Base-by-base conservation (phyloP, 2,797 vertebrate species). In the Epinephelus awoara region DNA sequence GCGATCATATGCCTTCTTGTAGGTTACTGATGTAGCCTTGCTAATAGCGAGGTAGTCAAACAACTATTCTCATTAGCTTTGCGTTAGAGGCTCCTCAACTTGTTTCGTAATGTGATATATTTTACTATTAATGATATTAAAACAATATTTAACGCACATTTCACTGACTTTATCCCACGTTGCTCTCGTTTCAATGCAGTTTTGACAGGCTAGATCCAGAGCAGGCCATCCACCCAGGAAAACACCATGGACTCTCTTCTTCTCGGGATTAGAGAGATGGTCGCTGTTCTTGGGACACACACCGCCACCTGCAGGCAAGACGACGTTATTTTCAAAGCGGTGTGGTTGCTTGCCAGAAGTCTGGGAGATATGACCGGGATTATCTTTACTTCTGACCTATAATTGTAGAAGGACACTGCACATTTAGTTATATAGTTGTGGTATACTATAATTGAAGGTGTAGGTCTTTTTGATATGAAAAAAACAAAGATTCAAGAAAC, bases 221-320 rank as follows among this genome's bases (percentile, higher is more conserved):
- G 64, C 46, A 92, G 93, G 91, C 92, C 92, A 72, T 86, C 88
- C 88, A 87, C 75, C 79, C 76, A 86, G 85, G 79, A 88, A 91
- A 90, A 91, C 86, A 74, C 81, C 68, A 27, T 46, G 62, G 56
- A 62, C 75, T 71, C 49, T 88, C 88, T 89, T 81, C 85, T 82
- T 84, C 86, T 67, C n/a, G 12, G 19, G 18, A n/a, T 21, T 4
- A n/a, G 11, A 49, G 4, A 15, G 6, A 42, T 19, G 14, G 14
- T 55, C 6, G 19, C 51, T 50, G 29, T 21, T 42, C 19, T 42
- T 17, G 52, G 34, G 18, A 49, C 23, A 1, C 6, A 80, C 52
- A 77, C 0, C 65, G 49, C 81, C 89, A 10, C 51, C 85, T 76
- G 11, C 56, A 67, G 85, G 63, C 44, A 2, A 21, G 9, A 66